These are phyloP conservation scores for Lycia hirtaria DNA, from an alignment of 2,888 invertebrate species.

Conservation along the genomic window DNA sequence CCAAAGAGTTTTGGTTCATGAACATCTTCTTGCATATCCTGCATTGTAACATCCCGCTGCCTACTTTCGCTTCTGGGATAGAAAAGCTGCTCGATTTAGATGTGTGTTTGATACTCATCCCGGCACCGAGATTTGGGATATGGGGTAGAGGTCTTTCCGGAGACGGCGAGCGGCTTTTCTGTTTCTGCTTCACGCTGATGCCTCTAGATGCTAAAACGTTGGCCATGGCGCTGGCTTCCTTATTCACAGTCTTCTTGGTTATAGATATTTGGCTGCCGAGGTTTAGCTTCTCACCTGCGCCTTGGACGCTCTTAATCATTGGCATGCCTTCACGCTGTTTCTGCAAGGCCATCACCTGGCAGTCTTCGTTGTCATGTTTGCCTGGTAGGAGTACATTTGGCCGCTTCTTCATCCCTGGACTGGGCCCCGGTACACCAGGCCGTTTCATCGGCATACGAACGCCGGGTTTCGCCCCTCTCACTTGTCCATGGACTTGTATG, in stretches of 20 bases:
- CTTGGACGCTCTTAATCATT: conserved; percentile 91
- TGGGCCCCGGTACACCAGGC: conserved; percentile 54
- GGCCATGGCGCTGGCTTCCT: conserved; percentile 91
- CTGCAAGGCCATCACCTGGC: conserved; percentile 90
- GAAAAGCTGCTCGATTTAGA: conserved; percentile 75
- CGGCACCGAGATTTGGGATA: conserved; percentile 79
- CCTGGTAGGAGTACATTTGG: conserved; percentile 88
- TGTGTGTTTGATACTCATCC: conserved; percentile 82
- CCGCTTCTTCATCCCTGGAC: conserved; percentile 76
- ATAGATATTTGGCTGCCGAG: conserved; percentile 90
- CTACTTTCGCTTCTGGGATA: conserved; percentile 76
- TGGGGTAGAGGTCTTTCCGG: conserved; percentile 77
- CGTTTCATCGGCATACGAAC: conserved; percentile 77
- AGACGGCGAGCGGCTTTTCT: conserved; percentile 78
- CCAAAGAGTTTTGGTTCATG: conserved; percentile 68
- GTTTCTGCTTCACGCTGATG: conserved; percentile 90
- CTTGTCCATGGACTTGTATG: conserved; percentile 74
- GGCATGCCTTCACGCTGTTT: conserved; percentile 90
- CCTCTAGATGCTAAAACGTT: conserved; percentile 91
- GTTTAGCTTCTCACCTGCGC: conserved; percentile 86
- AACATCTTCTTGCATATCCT: conserved; percentile 80
- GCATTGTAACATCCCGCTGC: conserved; percentile 71
- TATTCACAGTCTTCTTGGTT: conserved; percentile 87
- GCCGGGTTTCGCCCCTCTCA: conserved; percentile 63
- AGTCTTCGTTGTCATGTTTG: conserved; percentile 90